Evolutionary conservation across 2,797 vertebrate genomes (phyloP), one percentile per base, ranked within the genome.

Genomic region (Tenualosa thibaudeaui): DNA sequence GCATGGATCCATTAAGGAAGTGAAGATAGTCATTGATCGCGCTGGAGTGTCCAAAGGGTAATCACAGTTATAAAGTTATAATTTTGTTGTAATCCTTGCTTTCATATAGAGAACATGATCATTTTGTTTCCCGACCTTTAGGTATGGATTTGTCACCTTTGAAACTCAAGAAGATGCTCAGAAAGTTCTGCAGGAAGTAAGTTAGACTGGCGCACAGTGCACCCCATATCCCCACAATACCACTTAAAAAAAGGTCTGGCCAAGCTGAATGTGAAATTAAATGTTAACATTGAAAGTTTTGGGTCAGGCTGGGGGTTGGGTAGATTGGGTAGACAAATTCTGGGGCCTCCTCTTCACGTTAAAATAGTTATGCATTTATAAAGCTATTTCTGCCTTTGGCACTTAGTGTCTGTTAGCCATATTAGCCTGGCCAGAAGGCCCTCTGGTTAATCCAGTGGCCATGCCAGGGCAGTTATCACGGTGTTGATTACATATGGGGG

Each of bases 121-220:
- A 46, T 3, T 4, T 78, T 62, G 1, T 62, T 19, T 0, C 46
- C 62, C 12, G 40, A n/a, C 0, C 12, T 83, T 84, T 92, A 98
- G 97, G 90, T 98, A 97, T 89, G 97, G 96, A 75, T 98, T 98
- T 85, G 88, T 98, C 88, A 97, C 97, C 37, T 98, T 98, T 91
- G 96, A 97, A 93, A 95, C 93, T 43, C 90, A 95, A 85, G 96
- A 97, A 90, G 97, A 97, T 86, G 96, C 94, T 1, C 93, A 96
- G 91, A 97, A 95, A 92, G 92, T 97, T 90, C 94, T 98, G 71
- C 93, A 94, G 85, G 92, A 96, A 24, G 93, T 94, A 81, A 92
- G 93, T 91, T 26, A 81, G 43, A 26, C 54, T 65, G 50, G 50
- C 7, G 7, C 8, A 51, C 7, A 9, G 7, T 51, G 50, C 50